Evolutionary conservation across 2,888 invertebrate species (phyloP).

Genomic region (Sphaeridia pumilis): DNA sequence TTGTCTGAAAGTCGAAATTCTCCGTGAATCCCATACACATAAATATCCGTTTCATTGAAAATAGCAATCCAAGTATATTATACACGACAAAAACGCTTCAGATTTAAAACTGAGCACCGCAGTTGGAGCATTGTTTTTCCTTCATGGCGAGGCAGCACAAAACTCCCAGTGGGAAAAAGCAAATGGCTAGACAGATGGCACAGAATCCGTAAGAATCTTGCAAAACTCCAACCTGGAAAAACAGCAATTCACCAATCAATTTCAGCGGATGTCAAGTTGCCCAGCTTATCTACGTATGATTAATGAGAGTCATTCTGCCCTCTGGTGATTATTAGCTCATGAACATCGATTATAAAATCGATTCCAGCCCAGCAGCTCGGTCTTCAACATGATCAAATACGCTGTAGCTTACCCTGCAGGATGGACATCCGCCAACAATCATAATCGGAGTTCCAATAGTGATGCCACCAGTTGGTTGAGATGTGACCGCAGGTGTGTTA

Average conservation of each 20-base stretch:
- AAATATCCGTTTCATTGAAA: too few species aligned
- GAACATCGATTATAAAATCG: background rate
- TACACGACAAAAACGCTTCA: too few species aligned
- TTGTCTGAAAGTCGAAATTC: too few species aligned
- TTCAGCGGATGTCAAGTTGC: too few species aligned
- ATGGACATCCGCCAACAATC: slow-evolving; percentile 6
- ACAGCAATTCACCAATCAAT: too few species aligned
- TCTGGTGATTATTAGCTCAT: too few species aligned
- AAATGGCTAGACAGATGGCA: slow-evolving; percentile 68
- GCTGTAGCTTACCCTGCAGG: slow-evolving; percentile 4
- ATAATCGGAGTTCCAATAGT: background rate
- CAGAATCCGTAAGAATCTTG: slow-evolving; percentile 77
- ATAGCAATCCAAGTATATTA: too few species aligned
- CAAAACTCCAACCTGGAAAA: slow-evolving; percentile 55
- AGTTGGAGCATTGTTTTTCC: slow-evolving; percentile 73
- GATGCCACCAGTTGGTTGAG: background rate
- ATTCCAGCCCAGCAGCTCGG: background rate
- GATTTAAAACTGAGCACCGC: slow-evolving; percentile 50
- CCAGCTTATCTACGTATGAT: too few species aligned
- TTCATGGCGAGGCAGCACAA: slow-evolving; percentile 74
- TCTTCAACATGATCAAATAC: background rate
- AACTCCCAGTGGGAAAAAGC: slow-evolving; percentile 77
- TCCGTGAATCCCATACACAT: too few species aligned
- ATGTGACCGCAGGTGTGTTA: background rate
- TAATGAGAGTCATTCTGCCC: too few species aligned